These are phyloP conservation scores for Euschistus heros DNA, from an alignment of 1,140 invertebrate species.

Conservation along the genomic window DNA sequence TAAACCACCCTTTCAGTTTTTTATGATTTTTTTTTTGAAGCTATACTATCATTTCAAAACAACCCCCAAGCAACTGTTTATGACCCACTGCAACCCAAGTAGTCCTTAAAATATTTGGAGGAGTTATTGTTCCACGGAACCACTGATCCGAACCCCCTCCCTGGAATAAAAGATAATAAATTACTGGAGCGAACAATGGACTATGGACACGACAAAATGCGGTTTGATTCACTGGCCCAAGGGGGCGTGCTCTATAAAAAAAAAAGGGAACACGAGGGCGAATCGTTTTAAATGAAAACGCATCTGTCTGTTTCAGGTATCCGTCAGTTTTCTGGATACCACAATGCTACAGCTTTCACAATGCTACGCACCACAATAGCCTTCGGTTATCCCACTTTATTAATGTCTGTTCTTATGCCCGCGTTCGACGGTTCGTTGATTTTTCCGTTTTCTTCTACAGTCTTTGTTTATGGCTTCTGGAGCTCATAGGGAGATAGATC, in stretches of 20 bases:
- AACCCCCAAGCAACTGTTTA: too few species aligned
- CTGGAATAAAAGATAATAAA: slow-evolving; percentile 1
- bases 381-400: not conserved
- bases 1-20: too few species aligned
- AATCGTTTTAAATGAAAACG: slow-evolving; percentile 4
- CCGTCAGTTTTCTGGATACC: not conserved
- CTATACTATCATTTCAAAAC: too few species aligned
- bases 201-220: not conserved
- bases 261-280: not conserved
- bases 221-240: slow-evolving; percentile 4
- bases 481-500: too few species aligned
- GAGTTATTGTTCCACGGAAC: too few species aligned
- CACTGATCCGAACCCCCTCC: too few species aligned
- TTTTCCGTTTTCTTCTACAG: not conserved
- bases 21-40: too few species aligned
- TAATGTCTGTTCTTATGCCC: slow-evolving; percentile 2
- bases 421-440: slow-evolving; percentile 5
- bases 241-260: not conserved
- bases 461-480: too few species aligned
- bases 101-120: too few species aligned
- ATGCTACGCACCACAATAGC: not conserved
- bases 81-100: too few species aligned
- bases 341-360: not conserved
- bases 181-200: not conserved
- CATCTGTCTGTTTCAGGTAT: slow-evolving; percentile 15